phyloP scores from a whole-genome alignment of 2,888 invertebrate genomes.

The Stenodema calcarata region DNA sequence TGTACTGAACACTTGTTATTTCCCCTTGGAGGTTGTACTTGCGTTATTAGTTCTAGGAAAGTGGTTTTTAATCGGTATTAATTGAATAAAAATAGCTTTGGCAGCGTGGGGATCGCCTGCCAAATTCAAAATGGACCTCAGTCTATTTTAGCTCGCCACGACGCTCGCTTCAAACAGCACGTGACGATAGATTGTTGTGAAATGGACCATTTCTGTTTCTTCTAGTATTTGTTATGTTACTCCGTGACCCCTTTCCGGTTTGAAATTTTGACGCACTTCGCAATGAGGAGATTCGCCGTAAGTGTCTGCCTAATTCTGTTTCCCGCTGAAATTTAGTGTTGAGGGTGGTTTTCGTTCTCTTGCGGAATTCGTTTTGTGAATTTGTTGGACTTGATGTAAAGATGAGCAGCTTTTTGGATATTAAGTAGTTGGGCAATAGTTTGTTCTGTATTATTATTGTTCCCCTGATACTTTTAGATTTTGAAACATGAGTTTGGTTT shows the following conservation, averaged over 20 bases:
- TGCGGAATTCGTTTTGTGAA: too few relatives aligned
- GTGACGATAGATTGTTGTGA: conserved; percentile 30
- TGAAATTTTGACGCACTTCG: neutral
- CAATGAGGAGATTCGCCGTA: conserved; percentile 11
- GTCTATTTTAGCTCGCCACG: conserved; percentile 3
- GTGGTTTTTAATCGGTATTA: conserved; percentile 12
- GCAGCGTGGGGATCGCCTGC: conserved; percentile 32
- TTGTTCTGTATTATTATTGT: too few relatives aligned
- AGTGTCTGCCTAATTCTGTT: neutral
- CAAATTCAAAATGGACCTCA: conserved; percentile 47
- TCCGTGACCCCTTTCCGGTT: neutral
- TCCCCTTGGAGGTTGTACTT: neutral
- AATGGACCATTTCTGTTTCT: neutral
- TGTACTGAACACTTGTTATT: too few relatives aligned
- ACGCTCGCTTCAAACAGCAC: conserved; percentile 6
- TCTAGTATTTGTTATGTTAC: neutral
- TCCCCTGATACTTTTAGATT: too few relatives aligned
- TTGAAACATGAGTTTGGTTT: too few relatives aligned
- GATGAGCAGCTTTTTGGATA: too few relatives aligned
- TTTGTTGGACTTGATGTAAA: too few relatives aligned
- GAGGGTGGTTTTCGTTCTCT: too few relatives aligned
- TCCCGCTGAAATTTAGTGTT: neutral
- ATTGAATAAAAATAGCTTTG: conserved; percentile 40
- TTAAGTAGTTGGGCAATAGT: too few relatives aligned
- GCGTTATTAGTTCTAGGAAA: neutral